Percentiles rank a stretch among this genome's conserved stretches.
phyloP scores from a whole-genome alignment of 2,888 invertebrate genomes.

The Ischnus inquisitorius region DNA sequence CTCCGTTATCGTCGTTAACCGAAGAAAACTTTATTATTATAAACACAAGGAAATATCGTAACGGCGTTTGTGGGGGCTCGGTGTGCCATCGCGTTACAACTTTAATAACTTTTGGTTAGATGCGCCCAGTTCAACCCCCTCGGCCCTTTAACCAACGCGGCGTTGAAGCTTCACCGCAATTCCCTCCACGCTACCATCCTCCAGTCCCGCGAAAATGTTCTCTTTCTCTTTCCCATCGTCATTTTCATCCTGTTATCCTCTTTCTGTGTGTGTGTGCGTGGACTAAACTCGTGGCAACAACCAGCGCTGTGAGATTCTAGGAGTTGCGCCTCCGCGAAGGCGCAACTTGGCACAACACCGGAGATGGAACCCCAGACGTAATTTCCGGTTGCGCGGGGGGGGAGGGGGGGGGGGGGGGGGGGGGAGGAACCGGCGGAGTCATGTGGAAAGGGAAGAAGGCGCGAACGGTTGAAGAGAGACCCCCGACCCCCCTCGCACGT shows the following conservation, averaged over 20 bases:
- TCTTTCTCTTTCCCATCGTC: slow-evolving; percentile 39
- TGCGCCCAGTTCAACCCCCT: slow-evolving; percentile 25
- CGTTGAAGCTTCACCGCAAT: slow-evolving; percentile 67
- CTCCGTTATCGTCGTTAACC: slow-evolving; percentile 59
- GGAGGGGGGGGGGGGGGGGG: too few species aligned
- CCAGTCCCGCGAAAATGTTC: slow-evolving; percentile 63
- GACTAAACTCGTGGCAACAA: slow-evolving; percentile 40
- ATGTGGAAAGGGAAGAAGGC: slow-evolving; percentile 41
- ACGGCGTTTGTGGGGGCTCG: slow-evolving; percentile 47
- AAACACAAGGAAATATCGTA: slow-evolving; percentile 66
- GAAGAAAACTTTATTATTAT: slow-evolving; percentile 68
- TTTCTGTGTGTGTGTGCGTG: neutral
- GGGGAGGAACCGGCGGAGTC: slow-evolving; percentile 12
- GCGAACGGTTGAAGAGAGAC: slow-evolving; percentile 34
- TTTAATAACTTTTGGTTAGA: slow-evolving; percentile 78
- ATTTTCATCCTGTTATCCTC: neutral
- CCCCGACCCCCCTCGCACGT: slow-evolving; percentile 74
- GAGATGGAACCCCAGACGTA: slow-evolving; percentile 85
- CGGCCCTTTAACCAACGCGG: slow-evolving; percentile 48
- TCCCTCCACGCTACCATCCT: slow-evolving; percentile 70
- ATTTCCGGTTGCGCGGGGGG: slow-evolving; percentile 82
- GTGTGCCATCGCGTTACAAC: slow-evolving; percentile 72
- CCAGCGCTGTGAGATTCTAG: slow-evolving; percentile 35
- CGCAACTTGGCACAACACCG: slow-evolving; percentile 83
- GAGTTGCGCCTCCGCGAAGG: slow-evolving; percentile 73